Percentiles rank a stretch among this genome's conserved stretches.
phyloP scores from a whole-genome alignment of 2,113 vertebrate species.

The Ia io region DNA sequence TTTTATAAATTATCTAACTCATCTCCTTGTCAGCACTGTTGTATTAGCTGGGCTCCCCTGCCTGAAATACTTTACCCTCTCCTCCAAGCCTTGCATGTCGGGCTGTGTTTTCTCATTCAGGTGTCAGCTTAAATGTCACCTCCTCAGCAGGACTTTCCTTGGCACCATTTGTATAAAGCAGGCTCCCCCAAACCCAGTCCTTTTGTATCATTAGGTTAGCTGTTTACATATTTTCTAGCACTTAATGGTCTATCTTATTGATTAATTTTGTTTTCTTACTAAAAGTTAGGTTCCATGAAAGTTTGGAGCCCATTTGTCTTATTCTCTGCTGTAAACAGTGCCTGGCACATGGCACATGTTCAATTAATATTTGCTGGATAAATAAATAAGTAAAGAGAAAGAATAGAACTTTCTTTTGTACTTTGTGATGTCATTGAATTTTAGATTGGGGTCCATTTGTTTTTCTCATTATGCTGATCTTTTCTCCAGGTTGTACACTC shows the following conservation, averaged over 20 bases:
- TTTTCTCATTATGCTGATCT: not conserved
- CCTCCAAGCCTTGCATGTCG: not conserved
- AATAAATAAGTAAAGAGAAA: not conserved
- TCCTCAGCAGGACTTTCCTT: not conserved
- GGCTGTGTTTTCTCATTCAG: not conserved
- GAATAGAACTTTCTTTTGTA: not conserved
- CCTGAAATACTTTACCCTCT: not conserved
- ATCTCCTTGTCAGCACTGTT: not conserved
- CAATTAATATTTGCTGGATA: not conserved
- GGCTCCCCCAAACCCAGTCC: not conserved
- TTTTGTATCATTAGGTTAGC: not conserved
- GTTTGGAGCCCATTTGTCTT: not conserved
- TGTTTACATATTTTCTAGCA: not conserved
- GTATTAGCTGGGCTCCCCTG: not conserved
- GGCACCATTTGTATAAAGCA: not conserved
- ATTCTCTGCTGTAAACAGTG: not conserved
- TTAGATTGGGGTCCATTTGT: not conserved
- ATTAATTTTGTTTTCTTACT: not conserved
- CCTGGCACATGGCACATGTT: not conserved
- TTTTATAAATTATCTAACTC: not conserved
- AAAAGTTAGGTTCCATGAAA: not conserved
- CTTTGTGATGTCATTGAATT: not conserved
- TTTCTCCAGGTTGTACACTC: not conserved
- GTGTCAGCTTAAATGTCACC: not conserved
- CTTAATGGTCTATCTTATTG: not conserved